Percentiles rank a stretch among this genome's conserved stretches.
Evolutionary conservation across 2,113 vertebrate genomes (phyloP).

Genomic region (Passerina amoena): DNA sequence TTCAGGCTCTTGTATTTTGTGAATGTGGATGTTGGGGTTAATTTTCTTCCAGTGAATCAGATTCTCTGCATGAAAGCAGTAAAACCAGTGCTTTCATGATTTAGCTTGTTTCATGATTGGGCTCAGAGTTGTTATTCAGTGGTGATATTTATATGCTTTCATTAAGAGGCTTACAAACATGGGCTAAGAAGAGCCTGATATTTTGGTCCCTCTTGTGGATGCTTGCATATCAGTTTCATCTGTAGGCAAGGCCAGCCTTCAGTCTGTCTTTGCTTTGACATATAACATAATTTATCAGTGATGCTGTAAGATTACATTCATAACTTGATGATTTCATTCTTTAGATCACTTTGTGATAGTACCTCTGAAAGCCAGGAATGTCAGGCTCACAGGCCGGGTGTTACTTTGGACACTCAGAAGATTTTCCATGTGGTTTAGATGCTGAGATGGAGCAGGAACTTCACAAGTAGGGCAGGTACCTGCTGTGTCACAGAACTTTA

Average conservation of each 20-base stretch:
- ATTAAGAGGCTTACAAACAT: background rate
- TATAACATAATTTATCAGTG: background rate
- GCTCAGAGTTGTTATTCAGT: background rate
- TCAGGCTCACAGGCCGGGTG: background rate
- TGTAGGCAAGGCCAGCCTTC: background rate
- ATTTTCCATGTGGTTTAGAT: background rate
- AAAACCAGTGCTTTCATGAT: background rate
- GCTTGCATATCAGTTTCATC: background rate
- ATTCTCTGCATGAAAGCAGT: background rate
- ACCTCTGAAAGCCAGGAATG: background rate
- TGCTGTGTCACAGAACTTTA: background rate
- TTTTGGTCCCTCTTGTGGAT: background rate
- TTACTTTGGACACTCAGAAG: background rate
- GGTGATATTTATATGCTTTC: background rate
- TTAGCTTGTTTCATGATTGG: background rate
- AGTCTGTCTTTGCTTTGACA: background rate
- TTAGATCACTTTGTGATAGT: background rate
- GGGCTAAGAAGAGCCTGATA: background rate
- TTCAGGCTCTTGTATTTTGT: background rate
- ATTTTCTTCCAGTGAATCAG: background rate
- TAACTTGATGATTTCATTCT: background rate
- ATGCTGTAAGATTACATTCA: background rate
- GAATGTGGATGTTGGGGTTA: background rate
- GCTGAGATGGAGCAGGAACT: background rate
- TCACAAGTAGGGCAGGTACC: background rate